phyloP scores from a whole-genome alignment of 2,113 vertebrate genomes.

The Aptenodytes patagonicus region DNA sequence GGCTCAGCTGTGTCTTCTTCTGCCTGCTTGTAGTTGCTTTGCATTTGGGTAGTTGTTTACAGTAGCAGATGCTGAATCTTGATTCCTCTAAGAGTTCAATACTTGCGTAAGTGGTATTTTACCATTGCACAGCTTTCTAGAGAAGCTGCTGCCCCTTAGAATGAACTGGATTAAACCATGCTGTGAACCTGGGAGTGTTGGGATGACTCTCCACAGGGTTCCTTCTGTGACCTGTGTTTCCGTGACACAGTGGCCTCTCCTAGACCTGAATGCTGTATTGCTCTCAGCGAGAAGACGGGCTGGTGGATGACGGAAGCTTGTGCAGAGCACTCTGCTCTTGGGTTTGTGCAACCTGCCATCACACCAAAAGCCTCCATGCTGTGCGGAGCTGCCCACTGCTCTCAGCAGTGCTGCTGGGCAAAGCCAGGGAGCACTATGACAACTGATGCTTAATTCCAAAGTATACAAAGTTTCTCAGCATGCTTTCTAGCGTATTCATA shows the following conservation, averaged over 20 bases:
- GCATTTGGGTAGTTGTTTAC: not conserved
- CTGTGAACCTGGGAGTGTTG: rapidly evolving
- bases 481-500: not conserved
- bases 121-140: not conserved
- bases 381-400: not conserved
- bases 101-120: not conserved
- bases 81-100: not conserved
- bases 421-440: not conserved
- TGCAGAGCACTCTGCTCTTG: not conserved
- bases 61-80: not conserved
- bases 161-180: not conserved
- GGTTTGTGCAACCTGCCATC: not conserved
- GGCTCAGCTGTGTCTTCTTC: not conserved
- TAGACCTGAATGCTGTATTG: not conserved
- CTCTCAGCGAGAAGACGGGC: not conserved
- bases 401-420: not conserved
- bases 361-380: not conserved
- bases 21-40: not conserved
- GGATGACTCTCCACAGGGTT: not conserved
- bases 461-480: not conserved
- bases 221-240: not conserved
- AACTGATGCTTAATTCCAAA: not conserved
- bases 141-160: not conserved
- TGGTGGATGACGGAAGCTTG: not conserved
- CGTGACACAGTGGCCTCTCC: not conserved